A percentile compares a stretch with the other conserved stretches of the same genome.
Conservation (phyloP, 2,113 vertebrate genomes). For the Alaudala cheleensis region DNA sequence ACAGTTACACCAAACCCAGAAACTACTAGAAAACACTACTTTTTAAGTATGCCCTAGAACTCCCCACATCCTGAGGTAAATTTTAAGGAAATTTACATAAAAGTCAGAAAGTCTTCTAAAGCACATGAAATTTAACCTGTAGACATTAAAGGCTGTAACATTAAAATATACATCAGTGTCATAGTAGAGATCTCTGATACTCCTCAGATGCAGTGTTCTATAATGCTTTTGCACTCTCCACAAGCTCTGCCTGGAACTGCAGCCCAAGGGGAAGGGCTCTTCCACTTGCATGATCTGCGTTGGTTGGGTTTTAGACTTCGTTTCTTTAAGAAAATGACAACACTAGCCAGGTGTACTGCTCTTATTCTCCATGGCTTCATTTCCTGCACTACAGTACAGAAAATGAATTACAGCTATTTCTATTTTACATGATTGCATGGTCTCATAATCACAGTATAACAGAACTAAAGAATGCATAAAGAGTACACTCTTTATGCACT, state of each 20-base stretch:
- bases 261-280: not conserved
- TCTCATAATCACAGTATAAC: not conserved
- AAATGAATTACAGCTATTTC: not conserved
- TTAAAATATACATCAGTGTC: not conserved
- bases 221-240: not conserved
- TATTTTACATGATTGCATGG: not conserved
- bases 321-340: not conserved
- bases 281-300: not conserved
- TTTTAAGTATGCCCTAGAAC: rapidly evolving
- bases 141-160: not conserved
- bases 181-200: not conserved
- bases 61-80: not conserved
- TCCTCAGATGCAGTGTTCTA: not conserved
- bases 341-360: not conserved
- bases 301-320: not conserved
- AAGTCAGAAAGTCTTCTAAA: not conserved
- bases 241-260: not conserved
- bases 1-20: not conserved
- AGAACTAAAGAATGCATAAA: not conserved
- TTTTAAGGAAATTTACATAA: not conserved
- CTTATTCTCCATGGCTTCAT: not conserved
- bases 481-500: not conserved
- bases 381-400: not conserved
- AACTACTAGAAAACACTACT: not conserved
- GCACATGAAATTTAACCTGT: not conserved